These are phyloP conservation scores for Sebastes goodei DNA, from an alignment of 2,797 vertebrate species.

Conservation along the genomic window DNA sequence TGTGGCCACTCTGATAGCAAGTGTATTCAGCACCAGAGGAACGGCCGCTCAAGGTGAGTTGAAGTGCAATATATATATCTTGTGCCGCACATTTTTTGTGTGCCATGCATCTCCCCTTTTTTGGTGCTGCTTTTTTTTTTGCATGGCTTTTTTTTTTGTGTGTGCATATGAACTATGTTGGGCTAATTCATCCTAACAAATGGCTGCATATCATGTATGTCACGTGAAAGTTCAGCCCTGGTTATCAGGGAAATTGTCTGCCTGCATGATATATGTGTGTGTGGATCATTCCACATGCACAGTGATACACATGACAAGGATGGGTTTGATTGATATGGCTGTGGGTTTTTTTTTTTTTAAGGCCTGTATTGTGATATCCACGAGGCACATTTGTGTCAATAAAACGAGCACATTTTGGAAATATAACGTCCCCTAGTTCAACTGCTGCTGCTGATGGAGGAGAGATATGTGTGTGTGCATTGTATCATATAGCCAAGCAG, in stretches of 20 bases:
- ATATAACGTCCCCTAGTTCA: conserved; percentile 16
- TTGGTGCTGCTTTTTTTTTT: conserved; percentile 23
- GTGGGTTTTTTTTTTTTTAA: background rate
- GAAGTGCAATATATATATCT: conserved; percentile 85
- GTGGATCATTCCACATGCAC: conserved; percentile 29
- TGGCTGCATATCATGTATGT: conserved; percentile 67
- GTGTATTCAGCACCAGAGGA: conserved; percentile 96
- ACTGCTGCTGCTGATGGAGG: conserved; percentile 13
- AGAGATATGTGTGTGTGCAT: conserved; percentile 51
- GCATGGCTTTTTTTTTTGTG: conserved; percentile 31
- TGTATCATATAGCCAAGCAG: conserved; percentile 61
- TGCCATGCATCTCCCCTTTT: no score
- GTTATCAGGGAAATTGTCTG: conserved; percentile 27
- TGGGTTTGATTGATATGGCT: conserved; percentile 19
- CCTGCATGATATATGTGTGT: conserved; percentile 3
- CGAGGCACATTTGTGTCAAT: conserved; percentile 26
- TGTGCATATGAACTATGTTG: conserved; percentile 47
- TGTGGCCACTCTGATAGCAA: conserved; percentile 99
- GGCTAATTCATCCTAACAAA: conserved; percentile 64
- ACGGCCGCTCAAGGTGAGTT: conserved; percentile 98
- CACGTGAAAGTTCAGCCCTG: conserved; percentile 73
- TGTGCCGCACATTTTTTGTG: conserved; percentile 40
- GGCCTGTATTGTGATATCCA: conserved; percentile 39
- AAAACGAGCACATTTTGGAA: conserved; percentile 30
- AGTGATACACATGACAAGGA: conserved; percentile 23